phyloP scores from a whole-genome alignment of 2,113 vertebrate species.

The Pongo pygmaeus region DNA sequence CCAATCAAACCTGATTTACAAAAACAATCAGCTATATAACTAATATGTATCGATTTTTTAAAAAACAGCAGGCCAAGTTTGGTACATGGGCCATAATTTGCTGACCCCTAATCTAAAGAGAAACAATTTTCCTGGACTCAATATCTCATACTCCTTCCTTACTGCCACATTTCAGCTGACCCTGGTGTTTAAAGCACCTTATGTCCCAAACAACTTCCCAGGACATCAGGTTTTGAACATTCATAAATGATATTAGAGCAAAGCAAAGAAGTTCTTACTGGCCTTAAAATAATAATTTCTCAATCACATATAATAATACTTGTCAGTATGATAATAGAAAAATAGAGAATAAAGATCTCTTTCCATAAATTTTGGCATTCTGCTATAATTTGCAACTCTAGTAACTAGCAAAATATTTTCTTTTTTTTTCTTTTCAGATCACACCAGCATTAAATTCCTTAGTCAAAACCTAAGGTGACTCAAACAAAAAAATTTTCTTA shows the following conservation, averaged over 20 bases:
- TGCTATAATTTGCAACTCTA: conserved; percentile 68
- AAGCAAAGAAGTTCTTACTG: neutral
- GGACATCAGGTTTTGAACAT: conserved; percentile 21
- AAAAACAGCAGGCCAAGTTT: neutral
- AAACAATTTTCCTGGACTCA: neutral
- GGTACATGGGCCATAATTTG: neutral
- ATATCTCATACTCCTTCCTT: neutral
- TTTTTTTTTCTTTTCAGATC: conserved; percentile 26
- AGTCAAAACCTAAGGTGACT: conserved; percentile 37
- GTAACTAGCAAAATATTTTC: conserved; percentile 65
- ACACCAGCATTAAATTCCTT: conserved; percentile 42
- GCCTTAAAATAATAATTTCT: conserved; percentile 56
- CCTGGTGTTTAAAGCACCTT: conserved; percentile 33
- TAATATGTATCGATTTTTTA: neutral
- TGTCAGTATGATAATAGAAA: conserved; percentile 67
- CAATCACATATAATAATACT: conserved; percentile 47
- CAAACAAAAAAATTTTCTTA: conserved; percentile 17
- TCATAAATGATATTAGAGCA: conserved; percentile 40
- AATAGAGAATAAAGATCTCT: conserved; percentile 55
- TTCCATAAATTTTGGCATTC: conserved; percentile 56
- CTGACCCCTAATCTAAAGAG: neutral
- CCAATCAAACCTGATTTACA: conserved; percentile 42
- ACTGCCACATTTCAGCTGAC: neutral
- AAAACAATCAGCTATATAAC: neutral
- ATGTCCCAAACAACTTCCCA: conserved; percentile 16